These are phyloP conservation scores for Notothenia rossii DNA, from an alignment of 2,113 vertebrate species.

Conservation along the genomic window DNA sequence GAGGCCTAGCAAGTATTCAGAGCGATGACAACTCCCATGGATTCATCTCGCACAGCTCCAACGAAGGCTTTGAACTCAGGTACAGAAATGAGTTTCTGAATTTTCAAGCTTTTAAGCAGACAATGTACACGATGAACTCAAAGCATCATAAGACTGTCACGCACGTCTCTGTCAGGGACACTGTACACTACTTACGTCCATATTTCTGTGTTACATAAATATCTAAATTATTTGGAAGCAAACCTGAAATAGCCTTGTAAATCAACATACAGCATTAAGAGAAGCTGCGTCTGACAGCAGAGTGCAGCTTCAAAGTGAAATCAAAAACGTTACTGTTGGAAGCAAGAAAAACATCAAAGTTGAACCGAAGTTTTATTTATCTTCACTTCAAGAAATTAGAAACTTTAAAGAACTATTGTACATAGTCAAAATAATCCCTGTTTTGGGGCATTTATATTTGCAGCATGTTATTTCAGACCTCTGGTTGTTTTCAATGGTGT, in stretches of 20 bases:
- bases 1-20: constrained; percentile 25
- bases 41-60: constrained; percentile 41
- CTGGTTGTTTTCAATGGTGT: background rate
- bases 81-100: constrained; percentile 50
- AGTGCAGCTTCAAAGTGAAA: background rate
- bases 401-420: background rate
- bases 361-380: background rate
- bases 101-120: constrained; percentile 51
- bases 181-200: constrained; percentile 27
- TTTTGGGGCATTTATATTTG: background rate
- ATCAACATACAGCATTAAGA: constrained; percentile 34
- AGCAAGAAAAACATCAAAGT: background rate
- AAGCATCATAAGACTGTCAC: constrained; percentile 40
- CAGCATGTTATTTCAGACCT: background rate
- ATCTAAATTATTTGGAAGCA: constrained; percentile 43
- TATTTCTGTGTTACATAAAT: constrained; percentile 49
- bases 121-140: constrained; percentile 43
- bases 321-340: background rate
- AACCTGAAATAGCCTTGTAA: constrained; percentile 46
- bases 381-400: background rate
- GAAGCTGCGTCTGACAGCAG: background rate
- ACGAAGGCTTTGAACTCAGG: constrained; percentile 53
- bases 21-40: constrained; percentile 57
- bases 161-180: constrained; percentile 49
- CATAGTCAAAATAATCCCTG: background rate